Evolutionary conservation across 2,797 vertebrate species (phyloP).

Genomic region (Calcarius lapponicus): DNA sequence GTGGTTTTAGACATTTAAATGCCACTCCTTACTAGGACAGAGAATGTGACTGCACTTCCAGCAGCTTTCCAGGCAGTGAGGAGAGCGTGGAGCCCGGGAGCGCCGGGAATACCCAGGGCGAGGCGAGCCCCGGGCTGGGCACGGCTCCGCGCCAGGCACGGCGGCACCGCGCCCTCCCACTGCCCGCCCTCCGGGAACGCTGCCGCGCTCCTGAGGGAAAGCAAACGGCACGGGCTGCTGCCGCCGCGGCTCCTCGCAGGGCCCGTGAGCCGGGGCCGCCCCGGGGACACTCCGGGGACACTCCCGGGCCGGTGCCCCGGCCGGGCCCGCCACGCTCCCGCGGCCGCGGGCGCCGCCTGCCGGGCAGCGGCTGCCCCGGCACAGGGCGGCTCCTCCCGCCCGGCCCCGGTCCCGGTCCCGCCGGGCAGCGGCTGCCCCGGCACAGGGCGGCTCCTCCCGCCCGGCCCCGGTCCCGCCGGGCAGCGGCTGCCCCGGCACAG

Average conservation of each 20-base stretch:
- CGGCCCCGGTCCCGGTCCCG: neutral
- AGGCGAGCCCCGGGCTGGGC: too few relatives aligned
- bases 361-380: neutral
- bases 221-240: rapidly evolving
- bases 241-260: rapidly evolving
- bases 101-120: rapidly evolving
- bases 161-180: rapidly evolving
- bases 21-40: neutral
- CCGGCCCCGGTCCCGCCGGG: too few relatives aligned
- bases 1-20: neutral
- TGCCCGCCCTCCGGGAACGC: rapidly evolving
- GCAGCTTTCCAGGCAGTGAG: neutral
- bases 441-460: too few relatives aligned
- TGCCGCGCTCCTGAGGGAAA: rapidly evolving
- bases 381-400: neutral
- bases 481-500: too few relatives aligned
- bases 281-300: rapidly evolving
- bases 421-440: too few relatives aligned
- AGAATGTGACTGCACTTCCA: neutral
- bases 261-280: too few relatives aligned
- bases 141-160: too few relatives aligned
- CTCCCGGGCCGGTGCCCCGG: neutral
- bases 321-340: neutral
- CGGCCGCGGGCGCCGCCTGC: constrained; percentile 61
- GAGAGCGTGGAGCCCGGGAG: neutral